Percentiles rank a stretch among this genome's conserved stretches.
These are phyloP conservation scores for Trematocara stigmaticum DNA, from an alignment of 2,113 vertebrate genomes.

Conservation along the genomic window DNA sequence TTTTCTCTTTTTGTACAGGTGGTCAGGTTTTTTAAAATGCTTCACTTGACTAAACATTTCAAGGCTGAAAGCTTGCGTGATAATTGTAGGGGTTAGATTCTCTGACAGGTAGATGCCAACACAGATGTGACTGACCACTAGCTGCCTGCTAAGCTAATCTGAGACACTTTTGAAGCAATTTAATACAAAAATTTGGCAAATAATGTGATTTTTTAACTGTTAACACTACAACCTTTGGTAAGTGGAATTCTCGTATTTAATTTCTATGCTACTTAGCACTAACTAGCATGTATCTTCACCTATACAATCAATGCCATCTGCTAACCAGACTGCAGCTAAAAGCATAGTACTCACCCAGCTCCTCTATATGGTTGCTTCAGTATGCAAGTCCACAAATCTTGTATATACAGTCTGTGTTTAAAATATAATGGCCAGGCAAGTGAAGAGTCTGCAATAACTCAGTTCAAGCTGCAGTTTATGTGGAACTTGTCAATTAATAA, in stretches of 20 bases:
- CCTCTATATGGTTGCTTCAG: neutral
- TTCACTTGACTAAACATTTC: neutral
- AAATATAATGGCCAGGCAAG: neutral
- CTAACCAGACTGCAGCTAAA: neutral
- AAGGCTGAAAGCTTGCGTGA: neutral
- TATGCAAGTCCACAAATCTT: neutral
- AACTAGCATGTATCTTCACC: neutral
- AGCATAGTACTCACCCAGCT: neutral
- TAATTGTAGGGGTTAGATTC: neutral
- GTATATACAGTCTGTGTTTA: neutral
- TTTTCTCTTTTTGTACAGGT: fast-evolving
- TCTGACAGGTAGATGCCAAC: neutral
- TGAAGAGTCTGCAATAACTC: neutral
- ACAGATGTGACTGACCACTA: neutral
- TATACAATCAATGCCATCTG: neutral
- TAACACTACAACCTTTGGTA: neutral
- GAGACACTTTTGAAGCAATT: neutral
- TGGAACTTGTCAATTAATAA: neutral
- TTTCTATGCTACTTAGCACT: fast-evolving
- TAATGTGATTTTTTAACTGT: neutral
- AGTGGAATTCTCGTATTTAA: neutral
- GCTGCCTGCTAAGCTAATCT: neutral
- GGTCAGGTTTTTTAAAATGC: neutral
- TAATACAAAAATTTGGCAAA: neutral
- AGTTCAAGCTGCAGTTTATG: neutral